Percentiles rank a stretch among this genome's conserved stretches.
Evolutionary conservation across 53 echinoderm and acorn worm species (phyloP).

Genomic region (Paracentrotus lividus): DNA sequence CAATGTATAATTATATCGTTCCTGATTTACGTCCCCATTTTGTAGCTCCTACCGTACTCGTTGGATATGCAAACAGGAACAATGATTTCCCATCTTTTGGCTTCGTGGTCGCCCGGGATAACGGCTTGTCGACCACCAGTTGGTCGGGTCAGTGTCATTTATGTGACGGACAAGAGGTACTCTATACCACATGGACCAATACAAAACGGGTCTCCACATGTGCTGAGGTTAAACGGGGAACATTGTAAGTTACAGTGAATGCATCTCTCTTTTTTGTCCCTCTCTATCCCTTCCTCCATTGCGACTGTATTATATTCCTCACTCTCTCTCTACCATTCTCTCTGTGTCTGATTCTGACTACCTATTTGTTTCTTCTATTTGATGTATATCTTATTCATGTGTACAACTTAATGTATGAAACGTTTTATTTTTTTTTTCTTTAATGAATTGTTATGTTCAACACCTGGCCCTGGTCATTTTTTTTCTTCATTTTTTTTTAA

Average conservation of each 20-base stretch:
- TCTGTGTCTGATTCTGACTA: neutral
- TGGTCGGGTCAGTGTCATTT: conserved; percentile 97
- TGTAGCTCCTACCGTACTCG: conserved; percentile 81
- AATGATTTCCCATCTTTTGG: conserved; percentile 89
- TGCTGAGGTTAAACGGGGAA: conserved; percentile 19
- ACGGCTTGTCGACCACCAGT: conserved; percentile 85
- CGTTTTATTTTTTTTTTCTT: no score
- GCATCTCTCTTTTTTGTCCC: neutral
- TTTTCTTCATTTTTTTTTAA: no score
- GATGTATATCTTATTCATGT: no score
- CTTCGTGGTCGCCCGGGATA: conserved; percentile 85
- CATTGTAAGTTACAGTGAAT: neutral
- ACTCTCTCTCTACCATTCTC: neutral
- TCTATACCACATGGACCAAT: conserved; percentile 90
- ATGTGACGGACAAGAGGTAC: conserved; percentile 89
- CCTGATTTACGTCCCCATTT: neutral
- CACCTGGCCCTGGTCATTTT: no score
- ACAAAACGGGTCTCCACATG: conserved; percentile 66
- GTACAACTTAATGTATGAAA: no score
- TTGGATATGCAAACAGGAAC: conserved; percentile 82
- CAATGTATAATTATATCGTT: neutral
- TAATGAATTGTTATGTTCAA: no score
- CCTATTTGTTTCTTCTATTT: no score
- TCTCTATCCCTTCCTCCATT: neutral
- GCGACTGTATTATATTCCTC: no score